Base-by-base conservation (phyloP, 1,140 invertebrate species). In the Leptopilina clavipes region DNA sequence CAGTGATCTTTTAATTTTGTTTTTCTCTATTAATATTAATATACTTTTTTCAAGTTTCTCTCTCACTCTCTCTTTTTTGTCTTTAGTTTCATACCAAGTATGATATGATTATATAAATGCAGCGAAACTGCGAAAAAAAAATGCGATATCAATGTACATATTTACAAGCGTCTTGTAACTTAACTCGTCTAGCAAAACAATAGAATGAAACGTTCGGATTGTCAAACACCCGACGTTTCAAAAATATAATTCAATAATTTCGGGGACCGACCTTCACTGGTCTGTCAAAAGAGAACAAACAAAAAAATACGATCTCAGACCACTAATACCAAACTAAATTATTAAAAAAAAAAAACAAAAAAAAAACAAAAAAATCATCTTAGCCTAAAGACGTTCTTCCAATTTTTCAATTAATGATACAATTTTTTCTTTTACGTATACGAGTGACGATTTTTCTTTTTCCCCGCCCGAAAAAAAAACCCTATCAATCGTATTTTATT, bases 261-360 rank as follows among this genome's bases (percentile, higher is more conserved):
- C 25, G 59, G 11, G 22, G 19, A 65, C 10, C 59, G 59, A 31
- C 11, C 12, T 65, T 65, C 14, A 22, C 18, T 18, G 59, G 59
- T 65, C 19, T 25, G 59, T 31, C 59, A 65, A 65, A 22, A 40
- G 52, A 56, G 73, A 65, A 6, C 22, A 45, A 59, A 76, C 72
- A 7, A 81, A 81, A n/a, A n/a, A 44, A 59, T 79, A 83, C 83
- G 86, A 88, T 87, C 85, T 87, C 85, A 87, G 83, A 83, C 77
- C 81, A 83, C 82, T 82, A 81, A 84, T 84, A 86, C 79, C 82
- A 86, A 86, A 86, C 79, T 82, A 83, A 86, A 86, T 84, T 85
- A 85, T 82, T 85, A 82, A 81, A 40, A 40, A 40, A 40, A 40
- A 40, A 40, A 40, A 40, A 7, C 2, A 40, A 40, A 40, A 9